These are phyloP conservation scores for Onychomys torridus DNA, from an alignment of 2,797 vertebrate species.

Conservation along the genomic window DNA sequence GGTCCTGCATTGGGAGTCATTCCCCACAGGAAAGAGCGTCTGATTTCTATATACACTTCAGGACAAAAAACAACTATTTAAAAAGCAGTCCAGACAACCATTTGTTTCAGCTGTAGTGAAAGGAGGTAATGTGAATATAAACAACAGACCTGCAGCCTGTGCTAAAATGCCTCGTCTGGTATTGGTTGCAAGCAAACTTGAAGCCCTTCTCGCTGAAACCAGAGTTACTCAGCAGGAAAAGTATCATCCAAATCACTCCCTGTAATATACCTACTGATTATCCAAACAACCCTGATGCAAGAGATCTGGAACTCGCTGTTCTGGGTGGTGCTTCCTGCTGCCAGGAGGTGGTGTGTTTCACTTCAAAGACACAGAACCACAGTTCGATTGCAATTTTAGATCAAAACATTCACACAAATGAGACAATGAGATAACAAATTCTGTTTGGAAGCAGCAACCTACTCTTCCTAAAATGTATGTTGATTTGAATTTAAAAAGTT, in stretches of 20 bases:
- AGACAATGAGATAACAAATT: constrained; percentile 62
- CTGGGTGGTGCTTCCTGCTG: constrained; percentile 79
- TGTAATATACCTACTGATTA: constrained; percentile 82
- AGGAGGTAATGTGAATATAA: constrained; percentile 53
- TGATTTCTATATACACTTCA: constrained; percentile 73
- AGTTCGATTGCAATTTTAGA: constrained; percentile 76
- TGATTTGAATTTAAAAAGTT: constrained; percentile 72
- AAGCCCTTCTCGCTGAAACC: constrained; percentile 61
- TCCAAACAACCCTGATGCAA: constrained; percentile 72
- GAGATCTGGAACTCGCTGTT: constrained; percentile 81
- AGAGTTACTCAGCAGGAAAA: constrained; percentile 70
- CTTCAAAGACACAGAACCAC: constrained; percentile 76
- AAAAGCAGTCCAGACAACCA: constrained; percentile 61
- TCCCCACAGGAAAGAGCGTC: constrained; percentile 65
- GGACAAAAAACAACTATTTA: constrained; percentile 62
- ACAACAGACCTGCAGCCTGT: constrained; percentile 60
- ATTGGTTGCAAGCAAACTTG: constrained; percentile 65
- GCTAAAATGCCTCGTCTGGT: constrained; percentile 34
- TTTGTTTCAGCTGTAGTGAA: constrained; percentile 67
- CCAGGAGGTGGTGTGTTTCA: constrained; percentile 80
- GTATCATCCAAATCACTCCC: constrained; percentile 76
- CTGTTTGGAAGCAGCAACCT: constrained; percentile 61
- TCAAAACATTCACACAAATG: constrained; percentile 79
- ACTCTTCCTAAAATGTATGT: constrained; percentile 67
- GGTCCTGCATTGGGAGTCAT: constrained; percentile 28